Evolutionary conservation across 2,113 vertebrate species (phyloP), one percentile per base, ranked within the genome.

Genomic region (Bubo bubo): DNA sequence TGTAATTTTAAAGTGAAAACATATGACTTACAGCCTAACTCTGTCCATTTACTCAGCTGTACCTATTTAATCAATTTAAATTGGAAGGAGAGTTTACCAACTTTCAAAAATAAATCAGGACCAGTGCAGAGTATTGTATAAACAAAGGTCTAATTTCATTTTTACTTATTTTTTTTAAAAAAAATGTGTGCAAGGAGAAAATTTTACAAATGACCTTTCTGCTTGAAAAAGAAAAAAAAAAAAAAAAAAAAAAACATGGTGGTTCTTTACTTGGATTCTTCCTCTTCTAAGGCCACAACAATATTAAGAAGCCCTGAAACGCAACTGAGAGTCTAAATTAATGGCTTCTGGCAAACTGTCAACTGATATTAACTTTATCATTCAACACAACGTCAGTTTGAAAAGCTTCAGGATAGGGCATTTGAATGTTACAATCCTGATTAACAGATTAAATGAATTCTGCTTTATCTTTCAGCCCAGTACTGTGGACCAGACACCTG

Each of bases 61-160:
- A 97, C 71, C 91, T 97, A 97, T 97, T 98, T 98, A 98, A 96
- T 98, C 96, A 98, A 98, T 98, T 97, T 97, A 97, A 98, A 96
- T 96, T 96, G 73, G 79, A 97, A 97, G 67, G 80, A 96, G 64
- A 97, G 85, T 98, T 98, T 98, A 98, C 95, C 94, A 98, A 97
- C 95, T 98, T 98, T 96, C 73, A 97, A 97, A 98, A 98, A 96
- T 93, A 97, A 97, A 98, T 97, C 92, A 93, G 89, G 77, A 95
- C 94, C 90, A 96, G 56, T 70, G 70, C 49, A 84, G 86, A 94
- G 62, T 84, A 74, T 50, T 95, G 52, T 94, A 95, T 97, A 98
- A 98, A 97, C 96, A 98, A 23, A 91, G 73, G 70, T 97, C 93
- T 96, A 64, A 94, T 98, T 98, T 98, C 35, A 91, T 97, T 97